phyloP scores from a whole-genome alignment of 2,797 vertebrate species.

The Acestrorhynchus altus region DNA sequence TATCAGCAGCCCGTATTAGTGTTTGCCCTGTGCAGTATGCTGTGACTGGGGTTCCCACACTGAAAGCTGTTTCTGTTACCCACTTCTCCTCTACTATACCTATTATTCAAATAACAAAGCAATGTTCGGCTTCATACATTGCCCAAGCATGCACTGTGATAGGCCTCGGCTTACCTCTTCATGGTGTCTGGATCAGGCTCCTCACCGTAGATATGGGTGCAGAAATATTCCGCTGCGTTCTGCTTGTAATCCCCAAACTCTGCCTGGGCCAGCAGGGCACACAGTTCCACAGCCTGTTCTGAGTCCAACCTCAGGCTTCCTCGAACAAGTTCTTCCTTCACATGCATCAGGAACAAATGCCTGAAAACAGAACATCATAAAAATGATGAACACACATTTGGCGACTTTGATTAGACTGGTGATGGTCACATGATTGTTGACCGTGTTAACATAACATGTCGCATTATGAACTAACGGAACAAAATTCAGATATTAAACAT shows the following conservation, averaged over 20 bases:
- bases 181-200: constrained; percentile 75
- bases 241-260: constrained; percentile 87
- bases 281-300: constrained; percentile 81
- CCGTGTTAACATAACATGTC: too few relatives aligned
- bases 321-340: constrained; percentile 82
- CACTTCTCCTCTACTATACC: too few relatives aligned
- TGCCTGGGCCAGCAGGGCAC: constrained; percentile 83
- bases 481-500: too few relatives aligned
- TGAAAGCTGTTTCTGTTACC: neutral
- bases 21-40: too few relatives aligned
- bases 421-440: too few relatives aligned
- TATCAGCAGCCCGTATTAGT: too few relatives aligned
- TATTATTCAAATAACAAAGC: too few relatives aligned
- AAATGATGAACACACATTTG: neutral
- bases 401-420: neutral
- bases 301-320: constrained; percentile 80
- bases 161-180: constrained; percentile 73
- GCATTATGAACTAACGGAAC: too few relatives aligned
- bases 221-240: constrained; percentile 84
- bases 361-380: constrained; percentile 60
- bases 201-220: constrained; percentile 79
- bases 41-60: neutral
- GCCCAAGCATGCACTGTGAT: neutral
- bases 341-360: constrained; percentile 86
- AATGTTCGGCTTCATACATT: too few relatives aligned